These are phyloP conservation scores for Umimayanthus chanpuru DNA, from an alignment of 92 coral and sea anemone species.

Conservation along the genomic window DNA sequence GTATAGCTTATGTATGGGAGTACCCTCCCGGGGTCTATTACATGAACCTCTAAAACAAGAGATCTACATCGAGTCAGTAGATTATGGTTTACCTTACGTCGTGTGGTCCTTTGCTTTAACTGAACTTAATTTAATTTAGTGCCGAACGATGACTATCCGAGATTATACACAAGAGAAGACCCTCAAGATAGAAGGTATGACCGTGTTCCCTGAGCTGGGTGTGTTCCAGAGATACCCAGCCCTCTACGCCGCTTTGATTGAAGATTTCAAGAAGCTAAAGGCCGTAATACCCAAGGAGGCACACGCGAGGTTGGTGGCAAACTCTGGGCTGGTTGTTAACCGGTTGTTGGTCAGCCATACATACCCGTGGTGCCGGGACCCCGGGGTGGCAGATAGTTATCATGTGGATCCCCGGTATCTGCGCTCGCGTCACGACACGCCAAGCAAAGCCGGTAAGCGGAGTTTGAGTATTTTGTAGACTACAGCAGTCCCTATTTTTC, in stretches of 20 bases:
- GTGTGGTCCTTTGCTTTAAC: no score
- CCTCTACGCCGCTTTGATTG: conserved; percentile 17
- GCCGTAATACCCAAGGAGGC: conserved; percentile 37
- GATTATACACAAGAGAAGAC: not conserved
- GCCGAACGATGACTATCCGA: not conserved
- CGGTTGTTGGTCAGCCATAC: conserved; percentile 10
- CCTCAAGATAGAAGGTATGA: conserved; percentile 39
- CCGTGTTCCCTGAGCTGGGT: conserved; percentile 21
- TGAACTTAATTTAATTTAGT: not conserved
- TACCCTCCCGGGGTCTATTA: no score
- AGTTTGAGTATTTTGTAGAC: no score
- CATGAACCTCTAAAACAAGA: no score
- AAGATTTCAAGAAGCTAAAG: conserved; percentile 41
- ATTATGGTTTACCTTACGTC: no score
- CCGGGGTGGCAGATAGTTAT: conserved; percentile 40
- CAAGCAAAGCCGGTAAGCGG: conserved; percentile 37
- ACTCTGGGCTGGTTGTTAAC: conserved; percentile 28
- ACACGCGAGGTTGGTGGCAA: not conserved
- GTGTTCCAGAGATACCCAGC: conserved; percentile 44
- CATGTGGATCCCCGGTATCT: conserved; percentile 37
- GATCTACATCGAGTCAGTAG: no score
- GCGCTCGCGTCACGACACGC: conserved; percentile 21
- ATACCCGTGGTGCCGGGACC: conserved; percentile 33
- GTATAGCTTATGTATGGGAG: no score
- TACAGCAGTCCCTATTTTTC: no score